Evolutionary conservation across 2,113 vertebrate species (phyloP).

Genomic region (Campylomormyrus numenius): DNA sequence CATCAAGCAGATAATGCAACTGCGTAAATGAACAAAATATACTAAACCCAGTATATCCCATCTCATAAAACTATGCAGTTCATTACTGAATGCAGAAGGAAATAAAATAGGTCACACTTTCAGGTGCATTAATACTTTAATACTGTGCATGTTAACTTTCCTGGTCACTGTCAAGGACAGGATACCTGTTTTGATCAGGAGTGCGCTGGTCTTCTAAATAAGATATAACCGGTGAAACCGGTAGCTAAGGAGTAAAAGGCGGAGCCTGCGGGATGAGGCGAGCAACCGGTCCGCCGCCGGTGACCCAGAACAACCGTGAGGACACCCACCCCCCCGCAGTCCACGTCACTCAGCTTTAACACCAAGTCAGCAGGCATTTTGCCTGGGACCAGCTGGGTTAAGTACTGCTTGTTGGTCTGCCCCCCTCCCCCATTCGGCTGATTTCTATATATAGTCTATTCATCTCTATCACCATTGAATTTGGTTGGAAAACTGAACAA

Average conservation of each 20-base stretch:
- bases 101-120: not conserved
- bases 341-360: constrained; percentile 11
- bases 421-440: not conserved
- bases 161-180: not conserved
- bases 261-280: not conserved
- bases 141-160: not conserved
- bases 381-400: not conserved
- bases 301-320: constrained; percentile 15
- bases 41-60: not conserved
- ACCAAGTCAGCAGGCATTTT: not conserved
- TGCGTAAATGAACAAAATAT: not conserved
- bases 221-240: not conserved
- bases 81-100: not conserved
- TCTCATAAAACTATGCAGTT: not conserved
- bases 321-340: not conserved
- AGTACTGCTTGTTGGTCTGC: not conserved
- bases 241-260: not conserved
- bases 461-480: not conserved
- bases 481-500: not conserved
- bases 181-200: not conserved
- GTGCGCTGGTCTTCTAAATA: not conserved
- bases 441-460: not conserved
- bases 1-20: not conserved
- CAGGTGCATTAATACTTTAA: not conserved
- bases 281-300: not conserved